These are phyloP conservation scores for Araneus ventricosus DNA, from an alignment of 1,140 invertebrate species.

Conservation along the genomic window DNA sequence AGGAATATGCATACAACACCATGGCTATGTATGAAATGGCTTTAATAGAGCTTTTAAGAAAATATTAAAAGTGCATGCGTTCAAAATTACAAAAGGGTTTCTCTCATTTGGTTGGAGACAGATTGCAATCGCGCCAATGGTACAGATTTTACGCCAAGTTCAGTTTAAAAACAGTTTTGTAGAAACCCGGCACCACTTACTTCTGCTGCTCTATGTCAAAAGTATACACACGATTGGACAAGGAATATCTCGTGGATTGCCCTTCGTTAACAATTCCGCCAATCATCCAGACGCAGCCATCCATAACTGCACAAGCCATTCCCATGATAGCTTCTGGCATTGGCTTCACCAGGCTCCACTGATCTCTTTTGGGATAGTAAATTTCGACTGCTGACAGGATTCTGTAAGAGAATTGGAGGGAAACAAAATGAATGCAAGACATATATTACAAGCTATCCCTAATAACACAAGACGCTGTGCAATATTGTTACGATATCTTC, in stretches of 20 bases:
- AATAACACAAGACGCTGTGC: no score
- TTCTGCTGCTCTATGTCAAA: conserved; percentile 54
- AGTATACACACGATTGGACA: conserved; percentile 35
- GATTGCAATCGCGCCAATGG: no score
- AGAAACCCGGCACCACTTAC: background rate
- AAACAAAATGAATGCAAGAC: background rate
- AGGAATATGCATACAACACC: no score
- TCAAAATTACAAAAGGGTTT: no score
- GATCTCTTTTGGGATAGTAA: conserved; percentile 61
- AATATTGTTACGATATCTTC: no score
- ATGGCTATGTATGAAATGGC: no score
- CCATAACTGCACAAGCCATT: conserved; percentile 44
- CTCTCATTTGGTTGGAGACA: no score
- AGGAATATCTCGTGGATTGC: conserved; percentile 7
- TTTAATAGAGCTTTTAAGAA: no score
- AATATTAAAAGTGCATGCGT: no score
- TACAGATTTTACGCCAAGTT: no score
- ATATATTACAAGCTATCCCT: no score
- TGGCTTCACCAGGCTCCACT: conserved; percentile 39
- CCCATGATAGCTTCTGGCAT: conserved; percentile 70
- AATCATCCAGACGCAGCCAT: conserved; percentile 57
- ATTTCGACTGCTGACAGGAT: conserved; percentile 58
- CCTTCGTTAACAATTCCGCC: conserved; percentile 61
- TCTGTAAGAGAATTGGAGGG: conserved; percentile 16
- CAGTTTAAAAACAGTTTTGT: no score